phyloP scores from a whole-genome alignment of 2,113 vertebrate species.

The Artemisiospiza belli region DNA sequence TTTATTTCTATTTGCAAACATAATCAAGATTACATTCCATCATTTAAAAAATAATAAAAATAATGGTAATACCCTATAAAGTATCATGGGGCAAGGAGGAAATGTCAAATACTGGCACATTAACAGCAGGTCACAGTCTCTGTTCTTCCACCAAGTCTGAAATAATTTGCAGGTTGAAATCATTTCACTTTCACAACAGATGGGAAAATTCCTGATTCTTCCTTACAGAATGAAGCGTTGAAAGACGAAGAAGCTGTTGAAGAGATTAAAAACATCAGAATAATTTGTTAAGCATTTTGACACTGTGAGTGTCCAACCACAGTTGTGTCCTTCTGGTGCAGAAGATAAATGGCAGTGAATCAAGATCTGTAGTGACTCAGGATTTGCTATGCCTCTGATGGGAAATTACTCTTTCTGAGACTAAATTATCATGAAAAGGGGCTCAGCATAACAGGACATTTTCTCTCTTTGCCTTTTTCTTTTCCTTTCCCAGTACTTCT shows the following conservation, averaged over 20 bases:
- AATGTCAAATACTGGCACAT: background rate
- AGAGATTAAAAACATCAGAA: conserved; percentile 18
- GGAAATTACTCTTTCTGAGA: background rate
- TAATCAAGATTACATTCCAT: background rate
- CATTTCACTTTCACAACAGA: background rate
- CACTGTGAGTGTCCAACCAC: background rate
- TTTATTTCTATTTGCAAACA: background rate
- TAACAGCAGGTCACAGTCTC: background rate
- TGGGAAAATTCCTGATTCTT: background rate
- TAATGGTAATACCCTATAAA: background rate
- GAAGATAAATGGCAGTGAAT: background rate
- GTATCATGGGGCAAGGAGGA: background rate
- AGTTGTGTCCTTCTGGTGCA: background rate
- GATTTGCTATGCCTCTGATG: background rate
- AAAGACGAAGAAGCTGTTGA: conserved; percentile 13
- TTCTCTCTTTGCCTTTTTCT: background rate
- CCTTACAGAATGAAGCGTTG: background rate
- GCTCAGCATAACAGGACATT: background rate
- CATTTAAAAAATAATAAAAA: too few species aligned
- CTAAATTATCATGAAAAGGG: background rate
- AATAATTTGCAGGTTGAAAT: conserved; percentile 30
- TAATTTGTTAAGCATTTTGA: conserved; percentile 26
- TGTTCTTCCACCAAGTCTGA: background rate
- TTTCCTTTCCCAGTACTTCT: background rate
- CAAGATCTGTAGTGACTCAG: background rate